Conservation (phyloP, 2,888 invertebrate species). For the Pyrochroa serraticornis region DNA sequence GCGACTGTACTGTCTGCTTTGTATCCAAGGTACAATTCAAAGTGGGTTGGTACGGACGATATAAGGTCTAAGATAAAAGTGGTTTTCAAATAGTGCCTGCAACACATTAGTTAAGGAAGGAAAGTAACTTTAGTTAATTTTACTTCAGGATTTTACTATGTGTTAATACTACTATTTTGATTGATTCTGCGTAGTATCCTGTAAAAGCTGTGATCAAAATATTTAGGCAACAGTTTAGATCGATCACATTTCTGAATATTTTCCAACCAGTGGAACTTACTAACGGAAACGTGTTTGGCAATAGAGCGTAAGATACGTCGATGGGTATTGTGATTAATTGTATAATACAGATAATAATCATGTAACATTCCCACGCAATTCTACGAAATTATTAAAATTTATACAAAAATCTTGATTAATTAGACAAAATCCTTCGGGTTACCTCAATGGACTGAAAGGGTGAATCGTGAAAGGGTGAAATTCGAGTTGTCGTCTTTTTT, state of each 20-base stretch:
- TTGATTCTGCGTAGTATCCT: conserved; percentile 47
- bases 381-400: conserved; percentile 31
- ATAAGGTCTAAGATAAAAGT: conserved; percentile 51
- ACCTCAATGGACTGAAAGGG: conserved; percentile 46
- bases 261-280: conserved; percentile 1
- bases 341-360: conserved; percentile 37
- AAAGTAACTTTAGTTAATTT: conserved; percentile 10
- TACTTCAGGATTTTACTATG: conserved; percentile 38
- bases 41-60: conserved; percentile 44
- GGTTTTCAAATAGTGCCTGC: conserved; percentile 49
- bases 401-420: background rate
- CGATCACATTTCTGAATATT: conserved; percentile 9
- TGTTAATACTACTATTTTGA: conserved; percentile 45
- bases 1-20: background rate
- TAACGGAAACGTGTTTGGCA: conserved; percentile 11
- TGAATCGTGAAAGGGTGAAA: conserved; percentile 43
- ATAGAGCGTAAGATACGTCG: conserved; percentile 27
- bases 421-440: too few relatives aligned
- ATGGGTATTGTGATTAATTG: conserved; percentile 39
- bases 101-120: conserved; percentile 1
- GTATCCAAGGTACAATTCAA: conserved; percentile 19
- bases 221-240: conserved; percentile 26
- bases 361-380: conserved; percentile 41
- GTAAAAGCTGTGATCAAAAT: conserved; percentile 40
- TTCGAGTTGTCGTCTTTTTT: conserved; percentile 43